Conservation (phyloP, 2,113 vertebrate species). For the Oncorhynchus clarkii region DNA sequence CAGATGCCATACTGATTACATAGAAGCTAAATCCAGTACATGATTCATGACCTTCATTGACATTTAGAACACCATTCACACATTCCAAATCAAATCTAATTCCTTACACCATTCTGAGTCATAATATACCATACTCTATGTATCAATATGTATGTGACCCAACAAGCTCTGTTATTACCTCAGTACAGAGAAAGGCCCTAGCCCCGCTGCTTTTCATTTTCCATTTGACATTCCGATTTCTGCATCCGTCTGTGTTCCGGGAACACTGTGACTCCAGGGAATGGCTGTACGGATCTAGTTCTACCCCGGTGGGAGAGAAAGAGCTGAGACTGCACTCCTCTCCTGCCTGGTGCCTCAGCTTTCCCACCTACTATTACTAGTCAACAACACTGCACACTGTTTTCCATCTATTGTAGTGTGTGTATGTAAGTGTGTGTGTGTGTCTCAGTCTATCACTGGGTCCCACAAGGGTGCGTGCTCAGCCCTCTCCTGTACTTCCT, state of each 20-base stretch:
- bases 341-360: slow-evolving; percentile 15
- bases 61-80: background rate
- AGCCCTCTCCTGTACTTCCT: no score
- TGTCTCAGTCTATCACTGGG: background rate
- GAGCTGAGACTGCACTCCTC: slow-evolving; percentile 48
- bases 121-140: background rate
- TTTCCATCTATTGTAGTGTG: background rate
- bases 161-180: background rate
- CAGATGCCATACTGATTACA: background rate
- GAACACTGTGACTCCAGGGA: slow-evolving; percentile 5
- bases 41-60: background rate
- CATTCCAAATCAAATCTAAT: no score
- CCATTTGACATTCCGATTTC: slow-evolving; percentile 33
- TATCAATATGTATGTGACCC: background rate
- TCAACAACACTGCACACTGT: background rate
- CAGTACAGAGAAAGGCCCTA: slow-evolving; percentile 4
- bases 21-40: background rate
- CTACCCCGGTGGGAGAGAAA: slow-evolving; percentile 30
- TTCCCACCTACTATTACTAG: slow-evolving; percentile 1
- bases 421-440: background rate
- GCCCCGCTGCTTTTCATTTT: background rate
- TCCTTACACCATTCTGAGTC: background rate
- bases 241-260: slow-evolving; percentile 1
- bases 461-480: no score
- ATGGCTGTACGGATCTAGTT: slow-evolving; percentile 8